Base-by-base conservation (phyloP, 1,140 invertebrate genomes). In the Sarcophaga bullata region DNA sequence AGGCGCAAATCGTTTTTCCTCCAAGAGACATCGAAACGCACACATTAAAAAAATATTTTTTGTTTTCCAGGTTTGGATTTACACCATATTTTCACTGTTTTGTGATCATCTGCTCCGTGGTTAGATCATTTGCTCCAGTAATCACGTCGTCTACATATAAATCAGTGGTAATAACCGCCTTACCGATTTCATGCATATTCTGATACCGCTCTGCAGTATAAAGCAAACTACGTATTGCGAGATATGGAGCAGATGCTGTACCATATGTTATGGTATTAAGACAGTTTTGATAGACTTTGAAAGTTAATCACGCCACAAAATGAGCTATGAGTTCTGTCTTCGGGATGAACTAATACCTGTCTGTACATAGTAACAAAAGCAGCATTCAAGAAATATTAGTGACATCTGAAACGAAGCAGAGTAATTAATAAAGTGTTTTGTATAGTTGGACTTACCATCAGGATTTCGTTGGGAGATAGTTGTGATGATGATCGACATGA, bases 131-230 rank as follows among this genome's bases (percentile, higher is more conserved):
- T 8, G 84, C 84, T 19, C 90, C 90, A 25, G 87, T 86, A 1
- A 85, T 92, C 91, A 83, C 92, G 85, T 92, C 91, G 82, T 92
- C 91, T 2, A 91, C 87, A 84, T 91, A 92, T 80, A 91, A 91
- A 84, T 90, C 88, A 19, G 82, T 85, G 49, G 54, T 50, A 47
- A 90, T 86, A 10, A 86, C 82, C 46, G 84, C 19, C 80, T 84
- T 80, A 17, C 84, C 86, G 8, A 73, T 17, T 48, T 87, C 84
- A 85, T 83, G 88, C 8, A 19, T 82, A 8, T 84, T 76, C 13
- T 84, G 81, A 8, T 84, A 80, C 58, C 82, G 82, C 15, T 80
- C 78, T 2, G 86, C 86, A 25, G 88, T 4, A 76, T 87, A 84
- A 37, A 85, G 84, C 1, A 91, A 80, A 8, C 84, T 86, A 25